Evolutionary conservation across 1,140 invertebrate species (phyloP), one percentile per base, ranked within the genome.

Genomic region (Euglossa dilemma): DNA sequence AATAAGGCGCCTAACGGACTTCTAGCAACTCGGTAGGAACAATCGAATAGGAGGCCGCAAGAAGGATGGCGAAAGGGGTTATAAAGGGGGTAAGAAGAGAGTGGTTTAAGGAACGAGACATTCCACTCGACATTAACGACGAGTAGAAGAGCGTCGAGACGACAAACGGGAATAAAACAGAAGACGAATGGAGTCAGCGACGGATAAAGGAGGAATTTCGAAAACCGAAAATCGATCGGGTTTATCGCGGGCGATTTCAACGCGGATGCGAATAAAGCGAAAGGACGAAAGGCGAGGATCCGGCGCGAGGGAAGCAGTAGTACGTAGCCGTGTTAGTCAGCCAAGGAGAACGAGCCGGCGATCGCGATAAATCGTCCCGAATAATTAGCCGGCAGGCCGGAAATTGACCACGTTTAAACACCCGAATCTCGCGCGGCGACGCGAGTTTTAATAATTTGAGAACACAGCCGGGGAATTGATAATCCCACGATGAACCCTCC

Each of bases 141-240:
- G 93, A 93, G 93, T 93, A 92, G 91, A 92, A 89, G n/a, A n/a
- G n/a, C 89, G 90, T 92, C 91, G 88, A 91, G 90, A 90, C 89
- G 87, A 90, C 90, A 88, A 90, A 90, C 87, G 70, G 72, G 75
- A 85, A 76, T 69, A 83, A 64, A 77, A n/a, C 63, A 20, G 64
- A 45, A 63, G 61, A 76, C n/a, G 74, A 74, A 84, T 76, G 74
- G 71, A n/a, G n/a, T n/a, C n/a, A n/a, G n/a, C n/a, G n/a, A n/a
- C n/a, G n/a, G n/a, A n/a, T n/a, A n/a, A n/a, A n/a, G n/a, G n/a
- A n/a, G n/a, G 36, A 36, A 36, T 36, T 36, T 36, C 36, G 1
- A 36, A 36, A 36, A 36, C 36, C 36, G 36, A 36, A 36, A 36
- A 36, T 36, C 36, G 1, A 63, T 45, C 43, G 45, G 18, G 43